These are phyloP conservation scores for Andrena chrysosceles DNA, from an alignment of 2,888 invertebrate genomes.

Conservation along the genomic window DNA sequence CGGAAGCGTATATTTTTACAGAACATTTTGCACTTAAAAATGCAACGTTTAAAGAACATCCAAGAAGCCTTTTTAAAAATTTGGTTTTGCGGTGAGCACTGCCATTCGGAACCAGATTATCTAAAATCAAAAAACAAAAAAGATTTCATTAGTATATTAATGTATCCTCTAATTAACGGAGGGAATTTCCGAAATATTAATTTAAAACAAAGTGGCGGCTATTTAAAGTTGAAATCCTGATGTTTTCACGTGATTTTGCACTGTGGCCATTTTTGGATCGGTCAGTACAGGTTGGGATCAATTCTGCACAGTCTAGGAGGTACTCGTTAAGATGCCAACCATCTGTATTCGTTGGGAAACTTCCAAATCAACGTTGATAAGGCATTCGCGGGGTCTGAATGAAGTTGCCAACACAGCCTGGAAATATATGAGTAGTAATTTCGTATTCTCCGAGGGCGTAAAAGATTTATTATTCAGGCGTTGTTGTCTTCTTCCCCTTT, in stretches of 20 bases:
- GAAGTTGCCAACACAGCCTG: constrained; percentile 43
- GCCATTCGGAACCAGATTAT: too few relatives aligned
- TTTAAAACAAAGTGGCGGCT: too few relatives aligned
- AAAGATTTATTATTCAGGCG: constrained; percentile 37
- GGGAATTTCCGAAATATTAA: too few relatives aligned
- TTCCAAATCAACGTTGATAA: constrained; percentile 60
- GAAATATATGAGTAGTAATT: constrained; percentile 52
- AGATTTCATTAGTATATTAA: too few relatives aligned
- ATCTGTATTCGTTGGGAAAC: constrained; percentile 49
- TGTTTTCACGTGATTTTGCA: not conserved
- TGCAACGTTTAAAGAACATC: too few relatives aligned
- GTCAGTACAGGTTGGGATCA: not conserved
- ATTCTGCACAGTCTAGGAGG: not conserved
- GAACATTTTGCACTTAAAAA: too few relatives aligned
- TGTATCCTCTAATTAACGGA: too few relatives aligned
- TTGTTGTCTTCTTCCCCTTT: constrained; percentile 6
- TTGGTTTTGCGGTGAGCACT: too few relatives aligned
- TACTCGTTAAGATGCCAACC: constrained; percentile 41
- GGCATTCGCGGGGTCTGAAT: constrained; percentile 17
- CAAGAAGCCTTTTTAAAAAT: too few relatives aligned
- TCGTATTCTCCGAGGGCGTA: constrained; percentile 31
- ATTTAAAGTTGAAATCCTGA: too few relatives aligned
- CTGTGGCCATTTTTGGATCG: constrained; percentile 10
- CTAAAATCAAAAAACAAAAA: too few relatives aligned
- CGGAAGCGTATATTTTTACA: too few relatives aligned